Conservation (phyloP, 1,140 invertebrate species). For the Eriosoma lanigerum region DNA sequence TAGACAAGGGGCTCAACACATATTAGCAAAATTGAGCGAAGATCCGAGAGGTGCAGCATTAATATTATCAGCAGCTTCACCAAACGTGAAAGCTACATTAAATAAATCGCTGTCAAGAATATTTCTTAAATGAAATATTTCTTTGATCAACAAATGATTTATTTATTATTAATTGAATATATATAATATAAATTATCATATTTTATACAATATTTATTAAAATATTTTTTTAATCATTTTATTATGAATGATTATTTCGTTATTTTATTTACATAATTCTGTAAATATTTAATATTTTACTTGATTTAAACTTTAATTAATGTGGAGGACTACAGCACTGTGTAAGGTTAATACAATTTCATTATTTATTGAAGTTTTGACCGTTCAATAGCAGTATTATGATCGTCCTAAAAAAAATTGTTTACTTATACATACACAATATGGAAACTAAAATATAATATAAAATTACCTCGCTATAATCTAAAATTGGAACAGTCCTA, state of each 20-base stretch:
- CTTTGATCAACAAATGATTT: constrained; percentile 36
- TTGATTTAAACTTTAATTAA: not conserved
- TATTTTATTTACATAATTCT: constrained; percentile 37
- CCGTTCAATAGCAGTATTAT: constrained; percentile 39
- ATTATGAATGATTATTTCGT: not conserved
- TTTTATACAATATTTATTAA: constrained; percentile 46
- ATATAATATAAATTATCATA: constrained; percentile 14
- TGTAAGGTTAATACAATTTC: not conserved
- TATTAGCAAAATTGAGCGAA: constrained; percentile 36
- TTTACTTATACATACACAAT: not conserved
- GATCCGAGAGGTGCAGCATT: constrained; percentile 42
- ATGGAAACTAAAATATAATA: not conserved
- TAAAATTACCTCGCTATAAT: constrained; percentile 75
- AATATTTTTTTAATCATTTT: constrained; percentile 28
- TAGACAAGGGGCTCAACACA: constrained; percentile 47
- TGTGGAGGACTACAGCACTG: not conserved
- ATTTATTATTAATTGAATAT: not conserved
- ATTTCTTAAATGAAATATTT: constrained; percentile 50
- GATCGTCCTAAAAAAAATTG: constrained; percentile 21
- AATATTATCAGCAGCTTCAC: constrained; percentile 39
- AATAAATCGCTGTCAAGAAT: constrained; percentile 49
- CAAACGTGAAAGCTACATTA: constrained; percentile 42
- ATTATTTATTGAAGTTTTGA: constrained; percentile 12
- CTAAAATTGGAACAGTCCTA: constrained; percentile 75
- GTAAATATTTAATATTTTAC: not conserved